Evolutionary conservation across 2,888 invertebrate species (phyloP).

Genomic region (Masnerella sp.): DNA sequence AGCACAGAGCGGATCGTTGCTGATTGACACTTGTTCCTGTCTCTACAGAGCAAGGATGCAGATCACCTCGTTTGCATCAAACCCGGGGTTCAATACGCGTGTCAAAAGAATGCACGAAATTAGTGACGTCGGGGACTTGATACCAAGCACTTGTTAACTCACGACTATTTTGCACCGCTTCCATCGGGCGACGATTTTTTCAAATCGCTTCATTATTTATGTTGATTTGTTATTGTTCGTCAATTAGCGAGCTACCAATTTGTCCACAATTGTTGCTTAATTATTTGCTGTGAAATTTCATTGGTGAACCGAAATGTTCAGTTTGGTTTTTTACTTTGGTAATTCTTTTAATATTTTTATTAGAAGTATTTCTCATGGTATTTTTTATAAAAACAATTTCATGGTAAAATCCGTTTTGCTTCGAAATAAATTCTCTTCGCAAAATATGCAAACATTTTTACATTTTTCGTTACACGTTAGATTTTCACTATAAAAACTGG

Average conservation of each 20-base stretch:
- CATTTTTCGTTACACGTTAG: too few species aligned
- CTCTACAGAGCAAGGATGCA: constrained; percentile 64
- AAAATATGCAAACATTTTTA: too few species aligned
- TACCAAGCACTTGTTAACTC: constrained; percentile 33
- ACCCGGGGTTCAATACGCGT: constrained; percentile 35
- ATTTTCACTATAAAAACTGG: too few species aligned
- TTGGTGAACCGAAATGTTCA: too few species aligned
- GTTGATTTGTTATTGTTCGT: constrained; percentile 22
- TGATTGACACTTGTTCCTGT: constrained; percentile 74
- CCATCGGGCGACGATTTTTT: constrained; percentile 11
- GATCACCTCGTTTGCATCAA: constrained; percentile 53
- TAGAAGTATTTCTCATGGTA: too few species aligned
- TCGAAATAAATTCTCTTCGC: too few species aligned
- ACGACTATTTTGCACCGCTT: constrained; percentile 25
- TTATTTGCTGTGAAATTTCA: constrained; percentile 1
- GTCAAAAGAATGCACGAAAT: constrained; percentile 51
- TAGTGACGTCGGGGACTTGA: constrained; percentile 39
- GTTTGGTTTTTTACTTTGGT: too few species aligned
- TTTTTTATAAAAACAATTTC: too few species aligned
- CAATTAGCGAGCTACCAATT: constrained; percentile 1
- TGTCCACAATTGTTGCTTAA: constrained; percentile 6
- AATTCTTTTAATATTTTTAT: too few species aligned
- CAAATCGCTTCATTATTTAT: constrained; percentile 20
- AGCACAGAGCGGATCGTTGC: constrained; percentile 63
- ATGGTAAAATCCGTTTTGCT: too few species aligned